Percentiles rank a stretch among this genome's conserved stretches.
phyloP scores from a whole-genome alignment of 1,140 invertebrate genomes.

The Drosophila bipectinata region DNA sequence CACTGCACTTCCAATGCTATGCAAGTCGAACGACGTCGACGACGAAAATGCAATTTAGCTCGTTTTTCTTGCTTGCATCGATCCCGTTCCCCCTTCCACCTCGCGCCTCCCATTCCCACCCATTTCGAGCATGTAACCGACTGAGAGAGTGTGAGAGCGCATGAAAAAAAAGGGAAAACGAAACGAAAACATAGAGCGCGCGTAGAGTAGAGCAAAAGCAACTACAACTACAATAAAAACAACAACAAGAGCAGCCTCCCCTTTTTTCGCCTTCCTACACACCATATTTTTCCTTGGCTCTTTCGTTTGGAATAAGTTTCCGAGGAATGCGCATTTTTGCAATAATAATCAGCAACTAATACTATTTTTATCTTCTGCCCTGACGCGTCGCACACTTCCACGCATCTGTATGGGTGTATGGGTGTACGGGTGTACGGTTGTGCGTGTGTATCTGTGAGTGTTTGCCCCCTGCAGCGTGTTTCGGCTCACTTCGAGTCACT shows the following conservation, averaged over 20 bases:
- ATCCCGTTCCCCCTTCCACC: constrained; percentile 26
- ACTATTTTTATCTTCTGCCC: constrained; percentile 82
- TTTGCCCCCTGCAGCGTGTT: constrained; percentile 49
- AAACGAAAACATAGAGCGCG: constrained; percentile 75
- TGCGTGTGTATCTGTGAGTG: constrained; percentile 40
- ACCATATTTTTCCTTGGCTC: not conserved
- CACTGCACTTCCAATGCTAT: constrained; percentile 48
- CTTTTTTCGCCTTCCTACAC: constrained; percentile 10
- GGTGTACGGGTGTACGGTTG: constrained; percentile 16
- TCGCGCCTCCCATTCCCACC: constrained; percentile 37
- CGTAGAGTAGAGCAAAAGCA: constrained; percentile 53
- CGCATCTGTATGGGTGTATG: constrained; percentile 8
- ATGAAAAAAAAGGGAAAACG: constrained; percentile 80
- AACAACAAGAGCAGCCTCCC: constrained; percentile 36
- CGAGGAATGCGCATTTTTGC: constrained; percentile 82
- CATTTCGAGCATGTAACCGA: constrained; percentile 30
- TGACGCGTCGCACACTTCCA: constrained; percentile 44
- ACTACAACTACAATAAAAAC: constrained; percentile 1
- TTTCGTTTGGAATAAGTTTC: constrained; percentile 66
- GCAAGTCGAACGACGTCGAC: constrained; percentile 56
- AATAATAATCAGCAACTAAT: constrained; percentile 83
- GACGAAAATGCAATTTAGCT: constrained; percentile 81
- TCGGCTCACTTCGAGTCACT: constrained; percentile 27
- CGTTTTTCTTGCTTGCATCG: constrained; percentile 75
- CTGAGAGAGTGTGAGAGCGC: constrained; percentile 40